Conservation (phyloP, 2,888 invertebrate genomes). For the Epistrophella euchroma region DNA sequence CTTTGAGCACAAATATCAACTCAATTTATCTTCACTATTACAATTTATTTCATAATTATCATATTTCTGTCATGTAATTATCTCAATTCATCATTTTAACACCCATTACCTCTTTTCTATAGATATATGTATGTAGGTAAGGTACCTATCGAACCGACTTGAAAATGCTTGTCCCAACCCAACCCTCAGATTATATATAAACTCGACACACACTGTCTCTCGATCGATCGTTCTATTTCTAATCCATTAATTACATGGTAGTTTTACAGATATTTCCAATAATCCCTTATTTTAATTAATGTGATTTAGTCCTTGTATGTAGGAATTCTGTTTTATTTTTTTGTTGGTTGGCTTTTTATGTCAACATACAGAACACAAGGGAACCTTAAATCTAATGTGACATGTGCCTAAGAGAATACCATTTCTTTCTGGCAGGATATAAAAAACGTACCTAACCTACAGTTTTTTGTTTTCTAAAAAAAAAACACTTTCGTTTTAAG, state of each 20-base stretch:
- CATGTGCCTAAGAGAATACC: slow-evolving; percentile 52
- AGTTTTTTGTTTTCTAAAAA: slow-evolving; percentile 9
- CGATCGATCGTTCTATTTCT: slow-evolving; percentile 61
- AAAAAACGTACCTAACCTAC: slow-evolving; percentile 17
- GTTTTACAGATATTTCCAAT: slow-evolving; percentile 71
- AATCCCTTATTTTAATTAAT: slow-evolving; percentile 76
- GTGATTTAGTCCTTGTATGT: slow-evolving; percentile 55
- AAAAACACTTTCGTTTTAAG: slow-evolving; percentile 50
- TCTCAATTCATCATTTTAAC: slow-evolving; percentile 69
- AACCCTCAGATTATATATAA: slow-evolving; percentile 36
- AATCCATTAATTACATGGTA: slow-evolving; percentile 76
- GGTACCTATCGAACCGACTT: not conserved
- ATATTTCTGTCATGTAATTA: slow-evolving; percentile 53
- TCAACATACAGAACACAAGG: slow-evolving; percentile 53
- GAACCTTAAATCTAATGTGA: slow-evolving; percentile 64
- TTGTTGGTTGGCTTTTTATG: slow-evolving; percentile 39
- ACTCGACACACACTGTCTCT: not conserved
- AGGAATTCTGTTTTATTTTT: not conserved
- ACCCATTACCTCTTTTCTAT: slow-evolving; percentile 49
- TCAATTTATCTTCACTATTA: slow-evolving; percentile 9
- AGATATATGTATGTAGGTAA: not conserved
- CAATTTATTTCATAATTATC: slow-evolving; percentile 37
- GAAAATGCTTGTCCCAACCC: not conserved
- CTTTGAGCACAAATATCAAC: not conserved
- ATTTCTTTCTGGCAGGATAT: not conserved